These are phyloP conservation scores for Cryptophagus acutangulus DNA, from an alignment of 2,888 invertebrate genomes.

Conservation along the genomic window DNA sequence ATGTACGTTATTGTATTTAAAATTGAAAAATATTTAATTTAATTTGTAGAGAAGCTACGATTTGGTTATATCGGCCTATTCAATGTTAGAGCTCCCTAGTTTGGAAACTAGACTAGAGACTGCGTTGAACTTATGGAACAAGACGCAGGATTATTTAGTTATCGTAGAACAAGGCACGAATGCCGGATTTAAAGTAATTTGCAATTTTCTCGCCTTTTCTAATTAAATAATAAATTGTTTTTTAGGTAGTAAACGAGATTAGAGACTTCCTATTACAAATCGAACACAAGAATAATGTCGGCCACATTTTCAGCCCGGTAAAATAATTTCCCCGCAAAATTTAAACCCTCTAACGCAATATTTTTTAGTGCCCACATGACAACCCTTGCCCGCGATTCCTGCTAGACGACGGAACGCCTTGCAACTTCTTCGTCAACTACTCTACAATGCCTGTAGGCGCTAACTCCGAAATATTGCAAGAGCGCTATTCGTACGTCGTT, in stretches of 20 bases:
- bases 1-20: too few species aligned
- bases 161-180: conserved; percentile 80
- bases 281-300: conserved; percentile 41
- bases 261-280: conserved; percentile 71
- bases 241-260: conserved; percentile 69
- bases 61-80: conserved; percentile 74
- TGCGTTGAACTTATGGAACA: conserved; percentile 77
- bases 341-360: conserved; percentile 1
- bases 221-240: conserved; percentile 16
- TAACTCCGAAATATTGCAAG: conserved; percentile 48
- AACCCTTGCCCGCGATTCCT: conserved; percentile 67
- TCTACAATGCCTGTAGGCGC: conserved; percentile 53
- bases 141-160: conserved; percentile 75
- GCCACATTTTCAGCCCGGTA: conserved; percentile 74
- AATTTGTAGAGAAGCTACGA: conserved; percentile 64
- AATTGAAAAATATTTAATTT: background rate
- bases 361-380: conserved; percentile 80
- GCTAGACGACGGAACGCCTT: conserved; percentile 63
- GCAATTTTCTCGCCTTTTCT: too few species aligned
- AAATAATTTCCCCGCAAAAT: conserved; percentile 23
- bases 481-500: conserved; percentile 74
- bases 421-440: conserved; percentile 69
- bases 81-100: conserved; percentile 73
- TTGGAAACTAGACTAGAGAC: conserved; percentile 62
- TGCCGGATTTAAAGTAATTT: conserved; percentile 66